Evolutionary conservation across 2,888 invertebrate genomes (phyloP).

Genomic region (Platycheirus albimanus): DNA sequence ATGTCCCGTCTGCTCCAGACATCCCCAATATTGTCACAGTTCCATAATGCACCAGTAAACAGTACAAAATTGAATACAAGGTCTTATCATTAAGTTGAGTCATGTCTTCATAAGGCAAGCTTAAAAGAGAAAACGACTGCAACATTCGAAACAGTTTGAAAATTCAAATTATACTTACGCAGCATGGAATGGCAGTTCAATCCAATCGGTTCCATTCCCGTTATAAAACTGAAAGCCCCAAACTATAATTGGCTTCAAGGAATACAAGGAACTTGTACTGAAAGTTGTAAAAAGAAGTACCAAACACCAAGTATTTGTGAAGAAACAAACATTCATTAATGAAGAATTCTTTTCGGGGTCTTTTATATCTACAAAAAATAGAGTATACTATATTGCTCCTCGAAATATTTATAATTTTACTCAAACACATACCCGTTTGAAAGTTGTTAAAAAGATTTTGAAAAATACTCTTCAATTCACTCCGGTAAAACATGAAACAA

Average conservation of each 20-base stretch:
- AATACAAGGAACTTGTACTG: background rate
- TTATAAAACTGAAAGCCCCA: slow-evolving; percentile 1
- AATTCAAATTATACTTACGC: slow-evolving; percentile 21
- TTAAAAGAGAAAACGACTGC: no score
- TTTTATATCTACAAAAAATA: background rate
- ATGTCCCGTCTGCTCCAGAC: background rate
- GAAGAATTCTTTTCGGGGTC: background rate
- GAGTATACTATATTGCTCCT: background rate
- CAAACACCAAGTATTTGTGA: background rate
- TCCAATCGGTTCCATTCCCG: background rate
- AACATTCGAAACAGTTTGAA: no score
- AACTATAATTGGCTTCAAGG: background rate
- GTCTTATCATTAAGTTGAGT: background rate
- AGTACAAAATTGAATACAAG: background rate
- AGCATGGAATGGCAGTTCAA: background rate
- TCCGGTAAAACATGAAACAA: slow-evolving; percentile 12
- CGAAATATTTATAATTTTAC: no score
- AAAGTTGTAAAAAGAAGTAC: background rate
- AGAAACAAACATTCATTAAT: background rate
- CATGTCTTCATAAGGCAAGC: slow-evolving; percentile 11
- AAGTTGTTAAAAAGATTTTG: background rate
- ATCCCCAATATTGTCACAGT: background rate
- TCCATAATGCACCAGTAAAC: background rate
- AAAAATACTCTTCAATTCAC: background rate
- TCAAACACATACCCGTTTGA: no score